Base-by-base conservation (phyloP, 2,113 vertebrate genomes). In the Cynopterus brachyotis region DNA sequence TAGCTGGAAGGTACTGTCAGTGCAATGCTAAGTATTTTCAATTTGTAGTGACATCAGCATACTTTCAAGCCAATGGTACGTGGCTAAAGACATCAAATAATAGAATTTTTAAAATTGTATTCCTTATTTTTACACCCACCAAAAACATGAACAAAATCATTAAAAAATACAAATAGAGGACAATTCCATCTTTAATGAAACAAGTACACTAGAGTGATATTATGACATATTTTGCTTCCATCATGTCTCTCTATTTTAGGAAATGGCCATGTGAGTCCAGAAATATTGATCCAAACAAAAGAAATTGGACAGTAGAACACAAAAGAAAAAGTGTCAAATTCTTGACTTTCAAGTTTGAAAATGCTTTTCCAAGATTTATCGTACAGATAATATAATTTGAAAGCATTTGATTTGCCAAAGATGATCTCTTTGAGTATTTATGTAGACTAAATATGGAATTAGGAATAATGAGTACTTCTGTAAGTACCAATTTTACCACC, bases 41-140 rank as follows among this genome's bases (percentile, higher is more conserved):
- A 1, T n/a, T 97, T 80, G 59, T 84, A 84, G 50, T 47, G 22
- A 75, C 30, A 83, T 40, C 35, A 57, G 30, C 53, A 67, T 84
- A 55, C 40, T 88, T 92, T 3, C 22, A 84, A 92, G 32, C 55
- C 70, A 90, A 37, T 45, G 64, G 32, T 9, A 81, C 13, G 50
- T 96, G 83, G 47, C 76, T 76, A 67, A 80, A 88, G 22, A 96
- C 42, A 72, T 47, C 28, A 80, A 96, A 95, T 72, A 64, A 82
- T 75, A 42, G 12, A 13, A 53, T 55, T 97, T 94, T 89, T 37
- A 69, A 50, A 50, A 50, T 37, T 95, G 85, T 53, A 83, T 26
- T 83, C 1, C 6, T 20, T 32, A 62, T 79, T 93, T 92, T 94
- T 59, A 92, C 20, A 95, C 17, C 42, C 6, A 95, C 19, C 30